A percentile compares a stretch with the other conserved stretches of the same genome.
Conservation (phyloP, 2,113 vertebrate species). For the Lycaon pictus region DNA sequence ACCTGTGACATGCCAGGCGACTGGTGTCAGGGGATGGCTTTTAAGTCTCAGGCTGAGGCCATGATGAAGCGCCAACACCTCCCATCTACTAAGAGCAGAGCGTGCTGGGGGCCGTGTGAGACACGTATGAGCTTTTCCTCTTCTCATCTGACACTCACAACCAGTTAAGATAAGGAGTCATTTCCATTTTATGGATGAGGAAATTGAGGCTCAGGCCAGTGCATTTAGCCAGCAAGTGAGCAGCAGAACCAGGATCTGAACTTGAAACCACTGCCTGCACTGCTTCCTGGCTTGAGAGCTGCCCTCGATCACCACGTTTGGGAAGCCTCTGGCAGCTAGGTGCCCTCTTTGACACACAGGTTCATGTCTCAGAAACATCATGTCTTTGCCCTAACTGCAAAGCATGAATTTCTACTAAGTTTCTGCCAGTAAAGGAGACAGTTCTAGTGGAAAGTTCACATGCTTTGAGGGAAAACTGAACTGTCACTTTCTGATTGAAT, state of each 20-base stretch:
- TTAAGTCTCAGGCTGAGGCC: background rate
- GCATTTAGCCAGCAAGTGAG: background rate
- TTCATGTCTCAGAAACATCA: background rate
- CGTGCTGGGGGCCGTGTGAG: fast-evolving
- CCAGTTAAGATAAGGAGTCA: background rate
- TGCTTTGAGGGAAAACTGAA: background rate
- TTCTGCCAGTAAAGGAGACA: background rate
- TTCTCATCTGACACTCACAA: background rate
- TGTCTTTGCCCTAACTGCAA: background rate
- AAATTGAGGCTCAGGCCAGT: background rate
- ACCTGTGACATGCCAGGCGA: background rate
- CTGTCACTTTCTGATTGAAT: background rate
- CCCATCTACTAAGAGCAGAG: fast-evolving
- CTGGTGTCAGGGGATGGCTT: background rate
- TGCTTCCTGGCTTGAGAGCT: background rate
- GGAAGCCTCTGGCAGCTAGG: background rate
- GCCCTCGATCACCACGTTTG: background rate
- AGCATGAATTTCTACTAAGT: background rate
- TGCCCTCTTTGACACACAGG: background rate
- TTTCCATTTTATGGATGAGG: background rate
- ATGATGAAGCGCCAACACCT: background rate
- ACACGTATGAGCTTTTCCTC: background rate
- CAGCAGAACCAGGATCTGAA: background rate
- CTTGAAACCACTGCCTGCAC: fast-evolving
- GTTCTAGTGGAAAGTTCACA: background rate